These are phyloP conservation scores for Rotaria sp. DNA, from an alignment of 2,888 invertebrate species.

Conservation along the genomic window DNA sequence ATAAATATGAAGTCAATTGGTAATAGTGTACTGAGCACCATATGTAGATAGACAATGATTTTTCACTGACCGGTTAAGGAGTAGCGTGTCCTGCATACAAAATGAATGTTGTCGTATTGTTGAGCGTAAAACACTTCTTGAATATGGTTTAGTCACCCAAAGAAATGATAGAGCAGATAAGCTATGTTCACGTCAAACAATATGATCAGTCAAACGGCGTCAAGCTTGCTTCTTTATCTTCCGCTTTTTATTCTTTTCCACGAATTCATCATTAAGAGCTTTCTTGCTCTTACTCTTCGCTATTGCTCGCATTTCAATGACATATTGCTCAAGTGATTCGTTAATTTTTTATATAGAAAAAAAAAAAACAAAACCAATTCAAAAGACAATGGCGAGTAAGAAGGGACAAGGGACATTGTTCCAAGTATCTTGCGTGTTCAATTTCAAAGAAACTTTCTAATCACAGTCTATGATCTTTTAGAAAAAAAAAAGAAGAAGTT, in stretches of 20 bases:
- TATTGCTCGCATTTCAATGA: not conserved
- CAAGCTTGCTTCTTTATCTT: not conserved
- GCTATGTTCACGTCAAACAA: not conserved
- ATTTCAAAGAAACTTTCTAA: not conserved
- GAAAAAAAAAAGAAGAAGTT: not conserved
- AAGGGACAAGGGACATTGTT: not conserved
- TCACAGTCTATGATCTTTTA: not conserved
- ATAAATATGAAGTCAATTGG: not conserved
- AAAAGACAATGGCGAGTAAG: not conserved
- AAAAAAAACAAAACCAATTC: not conserved
- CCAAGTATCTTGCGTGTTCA: not conserved
- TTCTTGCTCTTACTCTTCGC: not conserved
- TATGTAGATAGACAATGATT: not conserved
- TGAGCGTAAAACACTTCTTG: not conserved
- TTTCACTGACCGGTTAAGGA: not conserved
- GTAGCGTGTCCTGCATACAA: not conserved
- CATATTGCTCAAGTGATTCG: not conserved
- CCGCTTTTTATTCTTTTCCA: not conserved
- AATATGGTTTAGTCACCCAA: not conserved
- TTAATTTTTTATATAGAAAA: not conserved
- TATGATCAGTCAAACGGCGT: not conserved
- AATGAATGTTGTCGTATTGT: not conserved
- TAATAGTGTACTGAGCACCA: not conserved
- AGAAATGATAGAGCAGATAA: not conserved
- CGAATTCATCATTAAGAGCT: not conserved